Evolutionary conservation across 2,888 invertebrate genomes (phyloP).

Genomic region (Drosophila helvetica): DNA sequence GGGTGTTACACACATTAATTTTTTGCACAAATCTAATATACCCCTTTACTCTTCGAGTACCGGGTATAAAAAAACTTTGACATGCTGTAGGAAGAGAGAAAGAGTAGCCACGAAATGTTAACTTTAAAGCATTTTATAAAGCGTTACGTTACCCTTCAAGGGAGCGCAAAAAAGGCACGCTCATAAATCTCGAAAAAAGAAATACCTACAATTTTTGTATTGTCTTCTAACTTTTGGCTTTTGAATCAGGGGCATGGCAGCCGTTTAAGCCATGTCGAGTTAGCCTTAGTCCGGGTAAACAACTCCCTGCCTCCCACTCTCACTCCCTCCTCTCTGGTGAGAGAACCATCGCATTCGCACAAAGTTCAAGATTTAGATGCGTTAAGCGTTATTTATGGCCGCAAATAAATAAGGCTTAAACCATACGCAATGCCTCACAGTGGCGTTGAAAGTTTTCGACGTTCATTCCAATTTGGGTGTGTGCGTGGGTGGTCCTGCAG

Average conservation of each 20-base stretch:
- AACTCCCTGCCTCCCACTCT: slow-evolving; percentile 38
- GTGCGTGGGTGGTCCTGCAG: slow-evolving; percentile 14
- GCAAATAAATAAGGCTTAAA: slow-evolving; percentile 78
- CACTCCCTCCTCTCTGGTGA: slow-evolving; percentile 3
- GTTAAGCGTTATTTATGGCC: slow-evolving; percentile 79
- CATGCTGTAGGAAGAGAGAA: slow-evolving; percentile 19
- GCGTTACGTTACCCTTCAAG: slow-evolving; percentile 44
- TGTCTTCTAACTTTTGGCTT: slow-evolving; percentile 76
- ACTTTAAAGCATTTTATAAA: slow-evolving; percentile 53
- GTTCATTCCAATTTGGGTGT: slow-evolving; percentile 67
- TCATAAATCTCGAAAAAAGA: slow-evolving; percentile 43
- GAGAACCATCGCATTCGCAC: slow-evolving; percentile 59
- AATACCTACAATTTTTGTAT: slow-evolving; percentile 55
- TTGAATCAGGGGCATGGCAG: slow-evolving; percentile 53
- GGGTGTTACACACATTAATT: too few species aligned
- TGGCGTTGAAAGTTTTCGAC: slow-evolving; percentile 77
- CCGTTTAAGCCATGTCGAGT: slow-evolving; percentile 73
- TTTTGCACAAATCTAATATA: too few species aligned
- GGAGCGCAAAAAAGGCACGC: slow-evolving; percentile 40
- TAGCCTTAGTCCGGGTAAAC: slow-evolving; percentile 69
- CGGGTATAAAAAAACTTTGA: neutral
- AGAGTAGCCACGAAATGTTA: slow-evolving; percentile 25
- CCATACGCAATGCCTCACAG: slow-evolving; percentile 79
- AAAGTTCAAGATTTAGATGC: slow-evolving; percentile 79
- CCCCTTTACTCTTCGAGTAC: too few species aligned